Percentiles rank a stretch among this genome's conserved stretches.
Conservation (phyloP, 2,113 vertebrate genomes). For the Vulpes lagopus region DNA sequence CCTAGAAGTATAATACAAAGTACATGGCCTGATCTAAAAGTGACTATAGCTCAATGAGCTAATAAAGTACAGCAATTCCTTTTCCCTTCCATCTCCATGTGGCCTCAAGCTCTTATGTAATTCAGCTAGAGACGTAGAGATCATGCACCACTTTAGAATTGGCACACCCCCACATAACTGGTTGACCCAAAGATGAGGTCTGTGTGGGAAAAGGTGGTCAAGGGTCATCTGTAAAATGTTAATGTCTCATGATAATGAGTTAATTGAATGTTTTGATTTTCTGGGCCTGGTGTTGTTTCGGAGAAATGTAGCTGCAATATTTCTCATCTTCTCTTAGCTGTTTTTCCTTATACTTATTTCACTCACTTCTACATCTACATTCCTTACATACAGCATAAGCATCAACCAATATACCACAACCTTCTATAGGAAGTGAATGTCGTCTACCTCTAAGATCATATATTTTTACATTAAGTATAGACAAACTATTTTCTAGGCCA, state of each 20-base stretch:
- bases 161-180: neutral
- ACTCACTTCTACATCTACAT: neutral
- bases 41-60: neutral
- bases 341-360: neutral
- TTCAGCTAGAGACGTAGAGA: neutral
- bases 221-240: neutral
- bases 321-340: neutral
- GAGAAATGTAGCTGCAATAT: neutral
- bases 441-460: neutral
- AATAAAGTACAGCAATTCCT: neutral
- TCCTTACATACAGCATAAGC: neutral
- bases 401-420: neutral
- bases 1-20: neutral
- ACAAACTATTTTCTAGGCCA: neutral
- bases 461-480: neutral
- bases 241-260: neutral
- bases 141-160: neutral
- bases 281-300: neutral
- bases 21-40: neutral
- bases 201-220: neutral
- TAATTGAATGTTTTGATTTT: neutral
- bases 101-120: neutral
- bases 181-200: neutral
- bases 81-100: fast-evolving
- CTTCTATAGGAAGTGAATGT: neutral